Evolutionary conservation across 2,113 vertebrate genomes (phyloP).

Genomic region (Colinus virginianus): DNA sequence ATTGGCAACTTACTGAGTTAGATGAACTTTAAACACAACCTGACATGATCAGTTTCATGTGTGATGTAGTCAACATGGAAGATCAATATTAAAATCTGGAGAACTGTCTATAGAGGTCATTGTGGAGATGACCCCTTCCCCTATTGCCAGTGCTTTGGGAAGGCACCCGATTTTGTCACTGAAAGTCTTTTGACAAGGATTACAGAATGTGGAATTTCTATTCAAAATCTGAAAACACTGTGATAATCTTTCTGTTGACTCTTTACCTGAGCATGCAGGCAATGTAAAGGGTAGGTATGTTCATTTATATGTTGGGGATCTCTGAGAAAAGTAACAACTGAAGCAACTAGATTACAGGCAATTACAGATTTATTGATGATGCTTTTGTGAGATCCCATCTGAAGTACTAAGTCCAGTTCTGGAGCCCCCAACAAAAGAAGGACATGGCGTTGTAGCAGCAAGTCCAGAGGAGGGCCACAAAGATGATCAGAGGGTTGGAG

Average conservation of each 20-base stretch:
- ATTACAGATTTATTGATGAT: background rate
- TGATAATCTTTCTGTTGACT: background rate
- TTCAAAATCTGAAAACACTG: background rate
- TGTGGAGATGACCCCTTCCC: background rate
- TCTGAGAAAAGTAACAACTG: background rate
- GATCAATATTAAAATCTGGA: accelerated
- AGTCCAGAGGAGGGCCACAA: no score
- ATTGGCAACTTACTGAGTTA: background rate
- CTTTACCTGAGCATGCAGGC: background rate
- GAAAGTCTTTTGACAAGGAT: background rate
- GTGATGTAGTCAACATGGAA: background rate
- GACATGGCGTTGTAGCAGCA: no score
- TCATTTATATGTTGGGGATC: background rate
- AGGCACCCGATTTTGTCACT: background rate
- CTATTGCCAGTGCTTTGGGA: background rate
- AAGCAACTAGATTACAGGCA: background rate
- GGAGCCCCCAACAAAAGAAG: no score
- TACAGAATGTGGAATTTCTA: background rate
- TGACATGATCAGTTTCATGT: background rate
- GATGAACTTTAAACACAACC: background rate
- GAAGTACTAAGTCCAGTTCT: no score
- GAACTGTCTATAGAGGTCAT: background rate
- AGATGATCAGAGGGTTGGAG: no score
- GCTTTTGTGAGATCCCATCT: background rate
- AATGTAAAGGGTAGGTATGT: background rate